Evolutionary conservation across 2,797 vertebrate species (phyloP).

Genomic region (Squalus acanthias): DNA sequence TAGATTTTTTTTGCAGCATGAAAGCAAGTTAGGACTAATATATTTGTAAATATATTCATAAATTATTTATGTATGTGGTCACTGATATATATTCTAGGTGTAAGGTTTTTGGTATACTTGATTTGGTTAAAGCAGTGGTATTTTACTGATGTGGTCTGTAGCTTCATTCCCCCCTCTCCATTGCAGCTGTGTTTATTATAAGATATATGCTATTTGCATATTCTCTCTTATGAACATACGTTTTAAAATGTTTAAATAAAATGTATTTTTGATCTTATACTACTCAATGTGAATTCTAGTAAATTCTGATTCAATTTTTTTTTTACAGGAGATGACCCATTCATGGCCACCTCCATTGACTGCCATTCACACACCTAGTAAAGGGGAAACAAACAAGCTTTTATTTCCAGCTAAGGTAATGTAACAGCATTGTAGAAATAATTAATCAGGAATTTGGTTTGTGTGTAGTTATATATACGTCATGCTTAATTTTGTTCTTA

Average conservation of each 20-base stretch:
- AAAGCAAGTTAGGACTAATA: too few relatives aligned
- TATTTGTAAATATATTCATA: not conserved
- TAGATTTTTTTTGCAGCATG: not conserved
- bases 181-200: not conserved
- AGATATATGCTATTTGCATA: not conserved
- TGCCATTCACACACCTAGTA: slow-evolving; percentile 73
- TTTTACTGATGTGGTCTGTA: not conserved
- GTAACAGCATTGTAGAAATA: not conserved
- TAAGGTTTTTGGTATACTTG: not conserved
- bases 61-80: not conserved
- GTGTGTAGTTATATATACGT: too few relatives aligned
- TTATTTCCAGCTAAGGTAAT: slow-evolving; percentile 77
- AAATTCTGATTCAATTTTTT: slow-evolving; percentile 41
- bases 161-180: not conserved
- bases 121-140: not conserved
- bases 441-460: not conserved
- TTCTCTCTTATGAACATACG: not conserved
- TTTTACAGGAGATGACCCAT: slow-evolving; percentile 85
- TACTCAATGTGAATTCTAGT: not conserved
- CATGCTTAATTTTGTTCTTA: too few relatives aligned
- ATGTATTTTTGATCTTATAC: not conserved
- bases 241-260: not conserved
- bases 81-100: not conserved
- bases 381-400: slow-evolving; percentile 72
- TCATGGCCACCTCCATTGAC: slow-evolving; percentile 72